Percentiles rank a stretch among this genome's conserved stretches.
phyloP scores from a whole-genome alignment of 2,113 vertebrate genomes.

The Artemisiospiza belli region DNA sequence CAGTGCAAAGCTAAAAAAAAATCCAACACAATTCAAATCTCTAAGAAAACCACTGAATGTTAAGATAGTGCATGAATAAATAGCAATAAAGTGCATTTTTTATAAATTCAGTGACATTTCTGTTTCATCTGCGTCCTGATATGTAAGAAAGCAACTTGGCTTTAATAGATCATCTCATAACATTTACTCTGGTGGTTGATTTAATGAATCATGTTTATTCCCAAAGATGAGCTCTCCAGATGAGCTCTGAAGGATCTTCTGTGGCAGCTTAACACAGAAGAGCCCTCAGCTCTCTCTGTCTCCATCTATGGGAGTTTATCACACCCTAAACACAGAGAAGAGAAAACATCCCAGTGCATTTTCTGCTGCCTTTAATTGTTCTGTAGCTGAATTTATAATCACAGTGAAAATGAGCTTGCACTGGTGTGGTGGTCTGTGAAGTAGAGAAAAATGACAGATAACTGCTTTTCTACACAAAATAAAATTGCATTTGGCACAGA shows the following conservation, averaged over 20 bases:
- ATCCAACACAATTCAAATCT: not conserved
- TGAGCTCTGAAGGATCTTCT: not conserved
- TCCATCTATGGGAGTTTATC: not conserved
- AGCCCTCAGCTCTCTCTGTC: not conserved
- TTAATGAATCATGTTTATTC: not conserved
- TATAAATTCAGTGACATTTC: not conserved
- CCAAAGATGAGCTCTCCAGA: not conserved
- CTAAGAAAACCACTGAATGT: not conserved
- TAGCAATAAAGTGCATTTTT: not conserved
- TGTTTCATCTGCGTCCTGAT: not conserved
- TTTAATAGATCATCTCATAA: not conserved
- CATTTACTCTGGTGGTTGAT: not conserved
- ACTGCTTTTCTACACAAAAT: not conserved
- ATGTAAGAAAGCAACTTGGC: not conserved
- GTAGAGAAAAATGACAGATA: not conserved
- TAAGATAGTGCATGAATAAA: not conserved
- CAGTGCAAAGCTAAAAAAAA: not conserved
- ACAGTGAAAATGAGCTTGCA: not conserved
- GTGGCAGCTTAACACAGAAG: not conserved
- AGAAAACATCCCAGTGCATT: not conserved
- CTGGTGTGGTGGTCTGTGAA: not conserved
- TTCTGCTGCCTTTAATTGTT: not conserved
- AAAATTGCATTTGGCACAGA: not conserved
- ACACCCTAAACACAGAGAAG: not conserved
- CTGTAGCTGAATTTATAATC: not conserved